Percentiles rank a stretch among this genome's conserved stretches.
Evolutionary conservation across 2,888 invertebrate genomes (phyloP).

Genomic region (Pollenia angustigena): DNA sequence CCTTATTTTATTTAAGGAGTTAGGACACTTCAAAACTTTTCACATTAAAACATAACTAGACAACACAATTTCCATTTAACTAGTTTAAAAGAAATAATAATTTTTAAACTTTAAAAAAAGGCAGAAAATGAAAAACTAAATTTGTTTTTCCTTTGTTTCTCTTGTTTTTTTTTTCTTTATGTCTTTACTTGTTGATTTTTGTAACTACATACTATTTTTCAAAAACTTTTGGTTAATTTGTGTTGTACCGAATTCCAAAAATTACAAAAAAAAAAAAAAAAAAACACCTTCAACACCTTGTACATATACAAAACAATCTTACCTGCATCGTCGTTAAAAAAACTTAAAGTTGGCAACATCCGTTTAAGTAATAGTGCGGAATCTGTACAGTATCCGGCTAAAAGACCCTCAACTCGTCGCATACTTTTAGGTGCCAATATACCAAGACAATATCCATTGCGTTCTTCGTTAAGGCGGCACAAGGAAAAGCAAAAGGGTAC

Average conservation of each 20-base stretch:
- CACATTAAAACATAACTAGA: constrained; percentile 18
- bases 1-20: not conserved
- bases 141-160: constrained; percentile 59
- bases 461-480: constrained; percentile 86
- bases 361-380: constrained; percentile 87
- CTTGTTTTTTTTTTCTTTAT: constrained; percentile 63
- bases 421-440: constrained; percentile 84
- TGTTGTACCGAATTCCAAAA: constrained; percentile 66
- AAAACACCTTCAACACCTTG: constrained; percentile 51
- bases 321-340: constrained; percentile 7
- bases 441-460: constrained; percentile 85
- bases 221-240: constrained; percentile 65
- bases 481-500: constrained; percentile 85
- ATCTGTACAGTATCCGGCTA: constrained; percentile 86
- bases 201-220: constrained; percentile 27
- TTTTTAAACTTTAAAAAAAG: not conserved
- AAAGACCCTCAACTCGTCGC: constrained; percentile 86
- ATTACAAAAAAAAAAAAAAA: constrained; percentile 51
- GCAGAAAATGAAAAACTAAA: constrained; percentile 42
- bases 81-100: too few species aligned
- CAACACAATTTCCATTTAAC: constrained; percentile 6
- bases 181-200: constrained; percentile 59
- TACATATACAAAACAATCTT: constrained; percentile 39
- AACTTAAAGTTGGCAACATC: constrained; percentile 85
- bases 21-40: not conserved